Conservation (phyloP, 2,113 vertebrate species). For the Setophaga petechia region DNA sequence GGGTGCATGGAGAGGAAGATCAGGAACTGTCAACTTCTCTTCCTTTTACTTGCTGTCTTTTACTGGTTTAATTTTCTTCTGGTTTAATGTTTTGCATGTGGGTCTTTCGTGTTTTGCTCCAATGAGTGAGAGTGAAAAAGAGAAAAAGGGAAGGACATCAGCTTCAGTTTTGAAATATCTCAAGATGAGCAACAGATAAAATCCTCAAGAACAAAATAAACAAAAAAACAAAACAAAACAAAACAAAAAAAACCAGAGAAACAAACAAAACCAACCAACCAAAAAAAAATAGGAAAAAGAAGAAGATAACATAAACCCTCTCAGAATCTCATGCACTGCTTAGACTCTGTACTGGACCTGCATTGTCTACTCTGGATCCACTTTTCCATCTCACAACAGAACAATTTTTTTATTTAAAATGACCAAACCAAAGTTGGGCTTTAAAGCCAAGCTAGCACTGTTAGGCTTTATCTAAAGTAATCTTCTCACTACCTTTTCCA, state of each 20-base stretch:
- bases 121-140: slow-evolving; percentile 41
- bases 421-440: neutral
- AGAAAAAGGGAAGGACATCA: neutral
- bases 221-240: neutral
- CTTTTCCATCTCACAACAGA: neutral
- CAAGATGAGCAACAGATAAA: neutral
- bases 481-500: neutral
- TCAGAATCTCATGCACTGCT: neutral
- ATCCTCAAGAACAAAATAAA: neutral
- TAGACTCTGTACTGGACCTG: neutral
- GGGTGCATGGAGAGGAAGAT: neutral
- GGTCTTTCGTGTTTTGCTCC: neutral
- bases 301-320: neutral
- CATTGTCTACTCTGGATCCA: neutral
- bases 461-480: neutral
- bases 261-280: neutral
- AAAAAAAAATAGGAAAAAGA: no score
- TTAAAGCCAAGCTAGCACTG: neutral
- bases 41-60: neutral
- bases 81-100: neutral
- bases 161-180: neutral
- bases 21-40: neutral
- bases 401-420: neutral
- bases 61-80: neutral
- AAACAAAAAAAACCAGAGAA: neutral